Conservation (phyloP, 2,888 invertebrate species). For the Rhagium mordax region DNA sequence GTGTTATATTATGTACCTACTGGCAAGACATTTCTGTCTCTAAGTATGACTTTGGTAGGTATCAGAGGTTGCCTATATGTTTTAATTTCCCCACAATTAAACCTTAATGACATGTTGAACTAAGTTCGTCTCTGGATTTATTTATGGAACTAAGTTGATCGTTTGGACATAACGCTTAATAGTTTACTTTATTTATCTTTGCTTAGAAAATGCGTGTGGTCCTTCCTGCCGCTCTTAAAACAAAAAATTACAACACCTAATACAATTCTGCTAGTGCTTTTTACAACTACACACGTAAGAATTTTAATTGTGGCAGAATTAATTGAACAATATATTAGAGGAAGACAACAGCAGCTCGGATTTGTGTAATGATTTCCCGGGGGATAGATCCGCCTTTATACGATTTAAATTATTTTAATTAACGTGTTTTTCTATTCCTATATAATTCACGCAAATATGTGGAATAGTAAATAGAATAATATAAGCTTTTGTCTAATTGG, state of each 20-base stretch:
- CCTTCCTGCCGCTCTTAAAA: constrained; percentile 33
- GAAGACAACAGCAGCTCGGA: constrained; percentile 15
- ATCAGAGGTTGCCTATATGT: no score
- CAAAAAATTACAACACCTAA: constrained; percentile 39
- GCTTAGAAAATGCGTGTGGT: constrained; percentile 56
- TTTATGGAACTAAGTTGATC: constrained; percentile 46
- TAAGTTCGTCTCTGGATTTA: neutral
- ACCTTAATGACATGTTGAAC: no score
- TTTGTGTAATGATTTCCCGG: constrained; percentile 31
- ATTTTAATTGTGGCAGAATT: constrained; percentile 46
- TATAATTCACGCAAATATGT: constrained; percentile 2
- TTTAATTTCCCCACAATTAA: no score
- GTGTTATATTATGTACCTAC: no score
- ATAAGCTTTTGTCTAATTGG: constrained; percentile 46
- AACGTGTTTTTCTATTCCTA: constrained; percentile 27
- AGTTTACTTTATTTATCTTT: constrained; percentile 54
- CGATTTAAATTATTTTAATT: constrained; percentile 38
- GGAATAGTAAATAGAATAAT: constrained; percentile 29
- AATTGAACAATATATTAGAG: constrained; percentile 43
- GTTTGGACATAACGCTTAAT: constrained; percentile 52
- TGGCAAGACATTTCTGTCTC: no score
- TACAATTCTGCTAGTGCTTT: constrained; percentile 30
- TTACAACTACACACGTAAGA: constrained; percentile 26
- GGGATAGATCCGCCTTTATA: constrained; percentile 29
- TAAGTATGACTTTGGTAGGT: no score